Conservation (phyloP, 2,113 vertebrate species). For the Talpa occidentalis region DNA sequence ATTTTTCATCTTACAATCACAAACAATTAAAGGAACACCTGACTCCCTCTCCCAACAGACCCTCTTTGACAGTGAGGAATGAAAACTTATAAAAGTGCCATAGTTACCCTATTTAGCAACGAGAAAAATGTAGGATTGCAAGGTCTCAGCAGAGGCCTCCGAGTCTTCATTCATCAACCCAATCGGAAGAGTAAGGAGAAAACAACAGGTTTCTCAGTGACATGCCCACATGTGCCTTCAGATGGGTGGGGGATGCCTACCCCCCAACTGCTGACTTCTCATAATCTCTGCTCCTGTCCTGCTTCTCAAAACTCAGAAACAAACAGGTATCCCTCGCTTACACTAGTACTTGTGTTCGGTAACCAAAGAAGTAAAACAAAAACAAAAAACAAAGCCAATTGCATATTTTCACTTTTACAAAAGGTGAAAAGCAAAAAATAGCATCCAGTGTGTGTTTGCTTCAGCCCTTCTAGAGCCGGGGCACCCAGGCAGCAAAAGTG, state of each 20-base stretch:
- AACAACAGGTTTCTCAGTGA: neutral
- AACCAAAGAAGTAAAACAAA: too few species aligned
- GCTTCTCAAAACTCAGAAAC: neutral
- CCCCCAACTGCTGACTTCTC: neutral
- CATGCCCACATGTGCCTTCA: neutral
- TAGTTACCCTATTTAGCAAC: neutral
- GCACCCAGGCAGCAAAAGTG: neutral
- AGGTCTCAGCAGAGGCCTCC: neutral
- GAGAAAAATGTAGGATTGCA: neutral
- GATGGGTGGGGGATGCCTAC: too few species aligned
- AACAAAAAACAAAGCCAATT: too few species aligned
- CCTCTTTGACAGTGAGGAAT: neutral
- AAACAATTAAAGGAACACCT: neutral
- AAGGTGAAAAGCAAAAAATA: neutral
- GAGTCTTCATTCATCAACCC: neutral
- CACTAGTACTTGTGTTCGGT: neutral
- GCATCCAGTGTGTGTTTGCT: neutral
- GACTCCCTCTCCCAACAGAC: neutral
- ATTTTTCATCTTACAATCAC: slow-evolving; percentile 36
- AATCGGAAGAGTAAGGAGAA: neutral
- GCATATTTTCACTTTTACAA: neutral
- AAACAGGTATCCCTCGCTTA: neutral
- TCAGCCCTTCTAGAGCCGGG: neutral
- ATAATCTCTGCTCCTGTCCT: neutral
- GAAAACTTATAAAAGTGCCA: neutral